Evolutionary conservation across 2,888 invertebrate genomes (phyloP), one percentile per base, ranked within the genome.

Genomic region (Operophtera brumata): DNA sequence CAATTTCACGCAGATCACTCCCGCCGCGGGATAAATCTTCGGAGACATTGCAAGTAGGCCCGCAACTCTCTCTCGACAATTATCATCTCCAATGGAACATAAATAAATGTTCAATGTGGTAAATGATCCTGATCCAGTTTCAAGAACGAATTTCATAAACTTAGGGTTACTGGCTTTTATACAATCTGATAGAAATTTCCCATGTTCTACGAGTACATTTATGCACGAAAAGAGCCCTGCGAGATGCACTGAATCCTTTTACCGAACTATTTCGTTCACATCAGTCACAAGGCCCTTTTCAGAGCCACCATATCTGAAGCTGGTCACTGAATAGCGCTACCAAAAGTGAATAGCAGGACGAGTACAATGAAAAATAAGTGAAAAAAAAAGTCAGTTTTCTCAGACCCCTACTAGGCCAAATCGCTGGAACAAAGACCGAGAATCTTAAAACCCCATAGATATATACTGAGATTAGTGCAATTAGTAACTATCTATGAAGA

Each of bases 1-100:
- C 52, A 57, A 57, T 52, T 52, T 57, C 48, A 52, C 57, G 52
- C 48, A 42, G 48, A 52, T 52, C 52, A 46, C 45, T 53, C 57
- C 47, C 45, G 37, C 25, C 34, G 28, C 28, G 32, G 35, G 39
- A 45, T 49, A 50, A 51, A 47, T 51, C 51, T 41, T 35, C 40
- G 28, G 44, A 51, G 47, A 47, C 30, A 28, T 8, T 28, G 32
- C 28, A 8, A 10, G 20, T 10, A 20, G 20, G 13, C 20, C n/a
- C 5, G 13, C 46, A 20, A 12, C 47, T 46, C 42, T 40, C 12
- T 35, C 46, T 36, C 35, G 20, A 34, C 36, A 45, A 45, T 47
- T 54, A 43, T 40, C 48, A 43, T 40, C 48, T 46, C 40, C 50
- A 10, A 34, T 13, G 36, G 41, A 34, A 28, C 26, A 40, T 45